Percentiles rank a stretch among this genome's conserved stretches.
Conservation (phyloP, 2,888 invertebrate species). For the Caenorhabditis sp. region DNA sequence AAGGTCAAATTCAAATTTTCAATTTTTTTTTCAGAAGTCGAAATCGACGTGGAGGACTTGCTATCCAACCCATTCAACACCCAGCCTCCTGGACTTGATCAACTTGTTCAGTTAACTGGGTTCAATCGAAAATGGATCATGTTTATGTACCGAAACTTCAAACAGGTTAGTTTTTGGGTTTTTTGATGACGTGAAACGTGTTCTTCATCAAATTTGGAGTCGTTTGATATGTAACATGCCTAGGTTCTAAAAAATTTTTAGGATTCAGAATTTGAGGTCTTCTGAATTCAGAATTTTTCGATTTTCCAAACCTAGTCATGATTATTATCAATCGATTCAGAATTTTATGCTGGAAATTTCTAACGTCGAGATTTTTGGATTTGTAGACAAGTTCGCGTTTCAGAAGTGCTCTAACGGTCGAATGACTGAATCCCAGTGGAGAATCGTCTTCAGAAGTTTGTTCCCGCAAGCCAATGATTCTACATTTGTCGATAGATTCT, state of each 20-base stretch:
- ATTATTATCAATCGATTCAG: neutral
- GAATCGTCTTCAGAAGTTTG: slow-evolving; percentile 74
- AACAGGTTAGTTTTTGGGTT: slow-evolving; percentile 68
- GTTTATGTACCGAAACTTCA: slow-evolving; percentile 81
- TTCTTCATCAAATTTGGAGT: neutral
- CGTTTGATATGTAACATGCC: neutral
- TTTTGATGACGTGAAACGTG: neutral
- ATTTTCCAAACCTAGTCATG: neutral
- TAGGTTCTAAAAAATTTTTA: neutral
- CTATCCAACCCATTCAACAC: slow-evolving; percentile 78
- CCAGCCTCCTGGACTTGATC: slow-evolving; percentile 76
- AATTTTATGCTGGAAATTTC: neutral
- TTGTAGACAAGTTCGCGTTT: too few relatives aligned
- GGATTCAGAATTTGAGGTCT: neutral
- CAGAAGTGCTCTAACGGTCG: slow-evolving; percentile 78
- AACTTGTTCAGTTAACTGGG: slow-evolving; percentile 71
- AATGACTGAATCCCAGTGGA: slow-evolving; percentile 76
- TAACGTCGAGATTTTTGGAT: neutral
- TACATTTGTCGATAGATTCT: slow-evolving; percentile 76
- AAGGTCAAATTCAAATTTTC: too few relatives aligned
- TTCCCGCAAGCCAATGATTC: slow-evolving; percentile 78
- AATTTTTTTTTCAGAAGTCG: slow-evolving; percentile 69
- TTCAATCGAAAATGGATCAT: slow-evolving; percentile 79
- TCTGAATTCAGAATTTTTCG: neutral
- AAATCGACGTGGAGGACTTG: slow-evolving; percentile 78